Evolutionary conservation across 2,113 vertebrate species (phyloP), one percentile per base, ranked within the genome.

Genomic region (Zosterops japonicus): DNA sequence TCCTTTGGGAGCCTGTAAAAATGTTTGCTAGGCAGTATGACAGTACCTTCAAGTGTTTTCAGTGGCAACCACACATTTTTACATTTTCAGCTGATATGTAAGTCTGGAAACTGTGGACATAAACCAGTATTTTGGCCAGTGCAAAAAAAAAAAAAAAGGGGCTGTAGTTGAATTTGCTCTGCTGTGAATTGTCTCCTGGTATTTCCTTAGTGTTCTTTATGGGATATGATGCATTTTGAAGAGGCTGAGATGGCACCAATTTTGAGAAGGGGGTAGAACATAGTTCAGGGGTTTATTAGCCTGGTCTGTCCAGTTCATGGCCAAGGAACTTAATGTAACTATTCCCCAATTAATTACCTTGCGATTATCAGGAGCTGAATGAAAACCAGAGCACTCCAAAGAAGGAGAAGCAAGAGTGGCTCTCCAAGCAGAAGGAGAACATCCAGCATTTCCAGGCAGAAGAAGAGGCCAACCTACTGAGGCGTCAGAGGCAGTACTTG

Each of bases 351-450:
- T 83, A 94, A 63, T 95, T 92, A 19, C 47, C 71, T 89, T 94
- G 77, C 31, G 36, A 6, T 91, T 97, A 39, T 41, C 81, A 99
- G 99, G 99, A 99, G 92, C 95, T 99, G 94, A 99, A 98, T 97
- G 99, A 99, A 98, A 99, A 99, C 97, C 99, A 99, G 98, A 99
- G 99, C 91, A 99, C 99, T 60, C 99, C 99, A 29, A 99, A 99
- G 98, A 99, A 99, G 95, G 99, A 99, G 97, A 99, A 99, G 94
- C 99, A 99, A 92, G 99, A 99, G 83, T 99, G 99, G 99, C 97
- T 99, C 87, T 99, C 99, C 83, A 99, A 99, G 96, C 99, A 99
- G 96, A 99, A 99, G 94, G 99, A 99, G 95, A 99, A 99, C 96
- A 98, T 99, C 97, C 99, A 99, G 93, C 98, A 99, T 98, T 99